These are phyloP conservation scores for Cacoxenus indagator DNA, from an alignment of 2,888 invertebrate species.

Conservation along the genomic window DNA sequence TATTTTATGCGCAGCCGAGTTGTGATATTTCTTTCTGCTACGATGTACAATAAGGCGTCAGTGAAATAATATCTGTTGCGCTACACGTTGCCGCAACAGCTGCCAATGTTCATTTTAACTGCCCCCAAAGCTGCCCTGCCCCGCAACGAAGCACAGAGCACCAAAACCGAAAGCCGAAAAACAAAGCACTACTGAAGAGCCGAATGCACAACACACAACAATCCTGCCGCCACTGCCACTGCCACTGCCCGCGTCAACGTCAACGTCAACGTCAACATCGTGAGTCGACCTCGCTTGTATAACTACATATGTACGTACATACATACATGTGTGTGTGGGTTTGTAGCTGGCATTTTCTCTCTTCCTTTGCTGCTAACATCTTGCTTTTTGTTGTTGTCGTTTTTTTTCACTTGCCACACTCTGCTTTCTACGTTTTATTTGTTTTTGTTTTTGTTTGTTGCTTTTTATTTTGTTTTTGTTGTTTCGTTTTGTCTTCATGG, in stretches of 20 bases:
- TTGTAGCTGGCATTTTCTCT: neutral
- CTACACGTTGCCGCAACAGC: constrained; percentile 6
- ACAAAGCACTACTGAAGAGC: too few relatives aligned
- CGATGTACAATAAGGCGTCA: neutral
- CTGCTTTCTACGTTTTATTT: constrained; percentile 5
- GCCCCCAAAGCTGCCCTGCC: neutral
- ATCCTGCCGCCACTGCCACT: neutral
- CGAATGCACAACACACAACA: neutral
- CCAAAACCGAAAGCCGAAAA: too few relatives aligned
- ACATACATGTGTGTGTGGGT: neutral
- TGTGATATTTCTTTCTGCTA: neutral
- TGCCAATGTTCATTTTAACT: constrained; percentile 1
- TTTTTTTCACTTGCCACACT: neutral
- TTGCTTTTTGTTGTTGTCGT: neutral
- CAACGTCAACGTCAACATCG: too few relatives aligned
- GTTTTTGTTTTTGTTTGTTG: constrained; percentile 12
- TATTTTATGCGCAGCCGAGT: neutral
- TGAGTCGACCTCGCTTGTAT: neutral
- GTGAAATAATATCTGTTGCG: constrained; percentile 8
- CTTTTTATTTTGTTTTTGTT: constrained; percentile 18
- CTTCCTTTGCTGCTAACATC: neutral
- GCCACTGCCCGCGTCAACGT: too few relatives aligned
- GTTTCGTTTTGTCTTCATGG: neutral
- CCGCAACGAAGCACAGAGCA: neutral
- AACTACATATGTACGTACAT: neutral